These are phyloP conservation scores for Phainopepla nitens DNA, from an alignment of 2,113 vertebrate species.

Conservation along the genomic window DNA sequence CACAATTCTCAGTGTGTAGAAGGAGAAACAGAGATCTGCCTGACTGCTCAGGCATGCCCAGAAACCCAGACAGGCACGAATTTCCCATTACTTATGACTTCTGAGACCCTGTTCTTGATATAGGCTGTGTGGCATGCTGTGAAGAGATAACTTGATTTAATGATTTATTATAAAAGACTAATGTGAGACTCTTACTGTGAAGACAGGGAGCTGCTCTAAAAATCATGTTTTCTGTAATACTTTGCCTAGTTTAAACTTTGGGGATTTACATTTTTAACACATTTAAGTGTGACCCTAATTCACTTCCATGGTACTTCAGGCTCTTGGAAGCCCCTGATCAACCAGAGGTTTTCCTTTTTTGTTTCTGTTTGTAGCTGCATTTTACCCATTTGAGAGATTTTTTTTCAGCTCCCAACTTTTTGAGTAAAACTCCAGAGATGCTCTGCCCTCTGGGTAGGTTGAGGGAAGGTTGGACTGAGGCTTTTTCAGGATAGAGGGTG, in stretches of 20 bases:
- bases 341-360: neutral
- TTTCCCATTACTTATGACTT: neutral
- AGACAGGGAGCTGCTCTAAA: neutral
- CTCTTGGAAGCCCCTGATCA: neutral
- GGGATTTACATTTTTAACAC: neutral
- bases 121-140: neutral
- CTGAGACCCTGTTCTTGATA: neutral
- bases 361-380: neutral
- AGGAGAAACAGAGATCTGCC: neutral
- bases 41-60: neutral
- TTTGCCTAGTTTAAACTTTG: neutral
- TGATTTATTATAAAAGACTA: neutral
- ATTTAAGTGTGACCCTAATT: neutral
- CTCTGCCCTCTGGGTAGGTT: slow-evolving; percentile 37
- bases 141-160: neutral
- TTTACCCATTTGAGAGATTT: neutral
- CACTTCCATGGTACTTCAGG: neutral
- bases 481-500: slow-evolving; percentile 35
- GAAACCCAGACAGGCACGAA: neutral
- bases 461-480: neutral
- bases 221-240: neutral
- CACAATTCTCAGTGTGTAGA: neutral
- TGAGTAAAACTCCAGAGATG: neutral
- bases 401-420: neutral
- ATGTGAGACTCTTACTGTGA: neutral